phyloP scores from a whole-genome alignment of 2,797 vertebrate genomes.

The Petrocephalus schoutedeni region DNA sequence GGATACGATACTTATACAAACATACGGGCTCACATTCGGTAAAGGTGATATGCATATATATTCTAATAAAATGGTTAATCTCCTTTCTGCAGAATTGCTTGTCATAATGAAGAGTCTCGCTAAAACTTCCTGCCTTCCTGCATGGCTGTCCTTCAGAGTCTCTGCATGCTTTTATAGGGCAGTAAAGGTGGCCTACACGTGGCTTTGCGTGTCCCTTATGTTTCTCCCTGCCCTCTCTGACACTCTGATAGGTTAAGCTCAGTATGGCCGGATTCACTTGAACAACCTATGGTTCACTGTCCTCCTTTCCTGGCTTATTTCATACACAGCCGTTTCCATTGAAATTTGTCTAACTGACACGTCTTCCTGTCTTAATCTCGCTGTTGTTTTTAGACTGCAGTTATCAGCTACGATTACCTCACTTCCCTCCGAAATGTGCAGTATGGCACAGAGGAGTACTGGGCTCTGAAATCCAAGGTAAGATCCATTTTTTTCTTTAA shows the following conservation, averaged over 20 bases:
- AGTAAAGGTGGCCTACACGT: background rate
- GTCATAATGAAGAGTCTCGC: background rate
- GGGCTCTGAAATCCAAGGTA: conserved; percentile 83
- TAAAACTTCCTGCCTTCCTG: background rate
- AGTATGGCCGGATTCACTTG: background rate
- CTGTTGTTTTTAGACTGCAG: conserved; percentile 69
- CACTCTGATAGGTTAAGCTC: background rate
- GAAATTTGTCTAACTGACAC: background rate
- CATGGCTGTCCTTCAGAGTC: background rate
- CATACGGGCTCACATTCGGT: background rate
- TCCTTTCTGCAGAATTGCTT: background rate
- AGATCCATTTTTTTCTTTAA: background rate
- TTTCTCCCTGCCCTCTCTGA: no score
- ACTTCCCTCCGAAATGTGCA: conserved; percentile 73
- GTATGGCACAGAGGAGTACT: conserved; percentile 74
- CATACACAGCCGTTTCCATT: background rate
- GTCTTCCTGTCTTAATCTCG: background rate
- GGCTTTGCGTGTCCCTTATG: background rate
- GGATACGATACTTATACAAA: background rate
- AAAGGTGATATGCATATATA: background rate
- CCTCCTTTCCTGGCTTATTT: background rate
- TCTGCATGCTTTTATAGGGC: background rate
- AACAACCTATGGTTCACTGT: background rate
- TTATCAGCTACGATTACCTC: conserved; percentile 88
- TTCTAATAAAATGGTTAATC: background rate